Evolutionary conservation across 2,888 invertebrate species (phyloP).

Genomic region (Bhutanitis thaidina): DNA sequence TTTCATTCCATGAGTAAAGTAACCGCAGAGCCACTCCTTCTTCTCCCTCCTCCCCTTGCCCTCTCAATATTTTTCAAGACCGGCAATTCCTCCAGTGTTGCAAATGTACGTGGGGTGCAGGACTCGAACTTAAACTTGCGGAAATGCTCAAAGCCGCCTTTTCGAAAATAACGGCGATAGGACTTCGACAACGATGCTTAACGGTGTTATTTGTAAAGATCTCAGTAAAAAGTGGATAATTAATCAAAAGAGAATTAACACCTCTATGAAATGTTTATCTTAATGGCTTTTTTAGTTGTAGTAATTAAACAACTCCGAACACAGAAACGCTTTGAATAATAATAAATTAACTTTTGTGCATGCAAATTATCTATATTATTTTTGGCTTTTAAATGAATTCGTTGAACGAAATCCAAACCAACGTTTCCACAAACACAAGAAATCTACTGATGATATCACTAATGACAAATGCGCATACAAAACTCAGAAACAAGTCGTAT

Average conservation of each 20-base stretch:
- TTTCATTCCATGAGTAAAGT: no score
- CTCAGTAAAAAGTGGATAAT: no score
- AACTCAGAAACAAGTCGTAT: slow-evolving; percentile 51
- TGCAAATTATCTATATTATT: neutral
- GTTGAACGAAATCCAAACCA: slow-evolving; percentile 8
- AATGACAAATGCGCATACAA: slow-evolving; percentile 68
- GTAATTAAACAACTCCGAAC: neutral
- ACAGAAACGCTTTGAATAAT: neutral
- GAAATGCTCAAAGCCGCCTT: no score
- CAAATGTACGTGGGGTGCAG: no score
- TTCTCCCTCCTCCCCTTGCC: no score
- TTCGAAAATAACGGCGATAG: no score
- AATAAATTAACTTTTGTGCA: neutral
- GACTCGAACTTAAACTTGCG: no score
- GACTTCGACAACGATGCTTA: no score
- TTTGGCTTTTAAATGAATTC: neutral
- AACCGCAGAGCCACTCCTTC: no score
- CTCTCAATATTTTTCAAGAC: no score
- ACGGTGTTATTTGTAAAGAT: no score
- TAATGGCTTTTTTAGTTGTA: neutral
- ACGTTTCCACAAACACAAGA: slow-evolving; percentile 1
- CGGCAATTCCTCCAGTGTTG: no score
- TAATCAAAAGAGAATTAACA: neutral
- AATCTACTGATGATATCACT: slow-evolving; percentile 50
- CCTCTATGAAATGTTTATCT: neutral